A percentile compares a stretch with the other conserved stretches of the same genome.
Conservation (phyloP, 2,888 invertebrate genomes). For the Meganola albula region DNA sequence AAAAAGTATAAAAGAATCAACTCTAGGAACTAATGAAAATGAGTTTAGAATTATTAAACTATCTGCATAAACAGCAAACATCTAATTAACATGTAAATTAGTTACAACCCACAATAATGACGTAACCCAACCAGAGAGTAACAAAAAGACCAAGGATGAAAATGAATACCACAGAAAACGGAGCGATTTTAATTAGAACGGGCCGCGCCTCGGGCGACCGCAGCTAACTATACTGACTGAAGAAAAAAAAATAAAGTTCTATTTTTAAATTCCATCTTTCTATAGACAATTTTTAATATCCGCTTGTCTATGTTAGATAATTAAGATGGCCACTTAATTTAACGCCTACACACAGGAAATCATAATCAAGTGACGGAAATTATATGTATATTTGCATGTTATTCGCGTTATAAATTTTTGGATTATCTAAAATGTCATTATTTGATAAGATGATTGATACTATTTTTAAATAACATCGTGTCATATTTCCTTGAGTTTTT, state of each 20-base stretch:
- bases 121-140: slow-evolving; percentile 55
- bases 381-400: too few relatives aligned
- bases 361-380: too few relatives aligned
- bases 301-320: slow-evolving; percentile 31
- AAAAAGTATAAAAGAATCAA: neutral
- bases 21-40: slow-evolving; percentile 25
- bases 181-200: slow-evolving; percentile 73
- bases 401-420: too few relatives aligned
- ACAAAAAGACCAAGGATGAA: slow-evolving; percentile 71
- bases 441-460: too few relatives aligned
- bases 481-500: too few relatives aligned
- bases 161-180: slow-evolving; percentile 69
- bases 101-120: slow-evolving; percentile 68
- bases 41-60: slow-evolving; percentile 36
- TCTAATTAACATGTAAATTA: slow-evolving; percentile 75
- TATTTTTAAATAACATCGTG: too few relatives aligned
- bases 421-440: too few relatives aligned
- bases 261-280: slow-evolving; percentile 36
- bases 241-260: slow-evolving; percentile 31
- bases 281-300: slow-evolving; percentile 34
- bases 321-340: slow-evolving; percentile 25
- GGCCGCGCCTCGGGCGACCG: slow-evolving; percentile 61
- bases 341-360: too few relatives aligned
- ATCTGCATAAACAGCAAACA: slow-evolving; percentile 41
- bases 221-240: slow-evolving; percentile 44